Evolutionary conservation across 2,797 vertebrate genomes (phyloP), one percentile per base, ranked within the genome.

Genomic region (Eospalax fontanierii): DNA sequence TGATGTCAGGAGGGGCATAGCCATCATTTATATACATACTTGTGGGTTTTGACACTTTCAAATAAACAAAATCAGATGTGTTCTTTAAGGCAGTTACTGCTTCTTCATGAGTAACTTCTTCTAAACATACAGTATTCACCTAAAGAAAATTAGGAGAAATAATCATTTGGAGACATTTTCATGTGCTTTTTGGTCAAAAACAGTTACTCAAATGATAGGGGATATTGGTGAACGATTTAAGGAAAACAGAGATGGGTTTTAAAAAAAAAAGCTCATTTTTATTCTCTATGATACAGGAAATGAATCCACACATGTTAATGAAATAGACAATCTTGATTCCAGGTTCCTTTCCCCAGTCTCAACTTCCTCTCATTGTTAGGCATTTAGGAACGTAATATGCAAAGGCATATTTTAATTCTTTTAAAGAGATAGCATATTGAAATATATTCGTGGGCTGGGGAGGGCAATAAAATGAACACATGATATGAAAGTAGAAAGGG

Each of bases 41-140:
- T 96, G 99, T 99, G 95, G 99, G 99, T 98, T 99, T 99, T 96
- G 99, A 99, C 95, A 99, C 99, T 97, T 99, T 99, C 96, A 99
- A 98, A 98, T 99, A 99, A 96, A 99, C 99, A 12, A 99, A 99
- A 88, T 99, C 99, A 38, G 99, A 98, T 21, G 99, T 99, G 71
- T 99, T 99, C 98, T 99, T 99, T 97, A 99, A 99, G 96, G 99
- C 99, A 19, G 99, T 99, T 97, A 99, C 99, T 21, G 99, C 99
- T 90, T 99, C 99, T 98, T 99, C 99, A 46, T 99, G 99, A 96
- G 99, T 99, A 95, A 99, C 99, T 97, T 99, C 99, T 98, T 99
- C 99, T 97, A 99, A 98, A 89, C 99, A 99, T 81, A 98, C 98
- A 33, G 98, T 99, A 98, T 99, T 99, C 94, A 99, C 99, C 99